phyloP scores from a whole-genome alignment of 2,797 vertebrate species.

The Falco concolor region DNA sequence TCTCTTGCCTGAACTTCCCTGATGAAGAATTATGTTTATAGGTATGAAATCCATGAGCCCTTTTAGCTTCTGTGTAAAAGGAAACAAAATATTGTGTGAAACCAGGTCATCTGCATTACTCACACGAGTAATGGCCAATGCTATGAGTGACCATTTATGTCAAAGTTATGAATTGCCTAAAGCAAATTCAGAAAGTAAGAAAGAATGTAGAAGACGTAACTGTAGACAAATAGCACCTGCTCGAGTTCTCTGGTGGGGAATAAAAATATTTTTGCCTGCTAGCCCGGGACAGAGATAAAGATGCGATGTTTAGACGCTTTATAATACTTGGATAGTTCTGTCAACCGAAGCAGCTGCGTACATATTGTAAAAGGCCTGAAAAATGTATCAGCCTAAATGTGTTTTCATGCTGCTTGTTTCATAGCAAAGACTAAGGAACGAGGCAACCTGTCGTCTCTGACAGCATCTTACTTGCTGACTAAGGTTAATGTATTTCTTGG shows the following conservation, averaged over 20 bases:
- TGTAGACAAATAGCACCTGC: not conserved
- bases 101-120: not conserved
- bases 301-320: conserved; percentile 14
- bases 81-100: not conserved
- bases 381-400: conserved; percentile 31
- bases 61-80: not conserved
- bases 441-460: not conserved
- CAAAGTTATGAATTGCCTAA: not conserved
- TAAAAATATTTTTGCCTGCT: conserved; percentile 21
- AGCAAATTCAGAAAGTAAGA: not conserved
- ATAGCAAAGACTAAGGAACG: not conserved
- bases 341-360: conserved; percentile 12
- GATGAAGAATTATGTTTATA: not conserved
- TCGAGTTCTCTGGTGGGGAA: not conserved
- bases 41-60: not conserved
- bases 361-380: conserved; percentile 16
- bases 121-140: not conserved
- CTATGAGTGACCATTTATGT: not conserved
- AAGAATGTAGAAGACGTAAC: not conserved
- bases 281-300: conserved; percentile 32
- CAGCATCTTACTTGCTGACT: not conserved
- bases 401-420: conserved; percentile 14
- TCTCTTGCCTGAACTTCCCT: not conserved
- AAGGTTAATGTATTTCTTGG: conserved; percentile 1
- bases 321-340: conserved; percentile 20